These are phyloP conservation scores for Noctua pronuba DNA, from an alignment of 2,888 invertebrate species.

Conservation along the genomic window DNA sequence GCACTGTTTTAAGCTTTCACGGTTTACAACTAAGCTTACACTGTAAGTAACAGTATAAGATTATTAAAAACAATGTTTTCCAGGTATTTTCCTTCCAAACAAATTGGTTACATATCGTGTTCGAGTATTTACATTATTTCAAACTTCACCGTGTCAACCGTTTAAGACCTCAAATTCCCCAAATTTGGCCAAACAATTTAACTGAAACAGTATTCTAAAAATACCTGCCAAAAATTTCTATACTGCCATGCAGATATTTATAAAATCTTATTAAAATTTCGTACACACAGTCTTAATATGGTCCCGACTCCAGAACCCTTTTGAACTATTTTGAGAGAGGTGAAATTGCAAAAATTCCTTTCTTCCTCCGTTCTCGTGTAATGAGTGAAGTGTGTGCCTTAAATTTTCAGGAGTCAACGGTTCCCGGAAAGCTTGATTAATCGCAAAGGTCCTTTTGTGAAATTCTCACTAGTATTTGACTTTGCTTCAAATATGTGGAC, in stretches of 20 bases:
- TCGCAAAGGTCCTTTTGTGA: conserved; percentile 65
- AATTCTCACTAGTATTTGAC: conserved; percentile 60
- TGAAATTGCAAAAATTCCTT: conserved; percentile 69
- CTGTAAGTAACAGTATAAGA: no score
- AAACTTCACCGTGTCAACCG: neutral
- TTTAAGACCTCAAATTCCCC: neutral
- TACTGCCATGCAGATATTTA: conserved; percentile 46
- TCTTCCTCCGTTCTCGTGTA: conserved; percentile 57
- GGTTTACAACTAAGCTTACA: no score
- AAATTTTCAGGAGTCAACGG: conserved; percentile 66
- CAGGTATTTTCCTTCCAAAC: neutral
- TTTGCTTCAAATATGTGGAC: conserved; percentile 56
- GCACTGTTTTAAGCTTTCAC: no score
- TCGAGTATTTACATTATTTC: conserved; percentile 3
- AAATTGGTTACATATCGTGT: neutral
- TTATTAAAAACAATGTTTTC: neutral
- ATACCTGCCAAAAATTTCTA: conserved; percentile 41
- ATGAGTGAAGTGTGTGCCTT: conserved; percentile 67
- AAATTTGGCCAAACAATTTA: conserved; percentile 22
- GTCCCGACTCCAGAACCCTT: conserved; percentile 51
- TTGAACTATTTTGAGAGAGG: conserved; percentile 66
- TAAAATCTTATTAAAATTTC: conserved; percentile 66
- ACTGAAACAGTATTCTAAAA: conserved; percentile 35
- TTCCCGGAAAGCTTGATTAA: conserved; percentile 65
- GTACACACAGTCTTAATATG: conserved; percentile 61